Base-by-base conservation (phyloP, 2,797 vertebrate species). In the Paguma larvata region DNA sequence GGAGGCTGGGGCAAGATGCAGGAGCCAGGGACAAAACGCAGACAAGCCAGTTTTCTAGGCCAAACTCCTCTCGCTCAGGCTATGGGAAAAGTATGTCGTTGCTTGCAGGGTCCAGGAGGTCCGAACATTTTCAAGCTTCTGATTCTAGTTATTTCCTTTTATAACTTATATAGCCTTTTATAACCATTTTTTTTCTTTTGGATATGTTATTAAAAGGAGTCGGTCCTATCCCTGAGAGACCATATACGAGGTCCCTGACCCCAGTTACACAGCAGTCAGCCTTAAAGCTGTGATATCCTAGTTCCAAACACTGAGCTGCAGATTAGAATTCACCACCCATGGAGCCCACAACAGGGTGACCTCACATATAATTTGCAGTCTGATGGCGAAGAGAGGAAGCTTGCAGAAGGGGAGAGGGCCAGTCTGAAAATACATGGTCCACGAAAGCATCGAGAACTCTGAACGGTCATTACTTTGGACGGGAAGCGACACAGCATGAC, bases 71-170 rank as follows among this genome's bases (percentile, higher is more conserved):
- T 94, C 18, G 59, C 56, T 77, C 9, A 19, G 65, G 62, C 84
- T 63, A 32, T 15, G 38, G 70, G 77, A 68, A 91, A 95, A 92
- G 8, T 30, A 32, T 44, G 51, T 16, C 25, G 0, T 48, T 48
- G 19, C 75, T 95, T 93, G 82, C 63, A 94, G 78, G 53, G 41
- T 77, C 38, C 41, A 27, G 25, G 51, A 87, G 18, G 23, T 82
- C 65, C 84, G 25, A 94, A 67, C 32, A 68, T 80, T 91, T 85
- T 85, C 51, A 63, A 67, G 70, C 56, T 89, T 85, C 86, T 73
- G n/a, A 56, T 68, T 78, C 27, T 32, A 48, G 82, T 85, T 25
- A 68, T 82, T 89, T 94, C 30, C 34, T 85, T 41, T 83, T 51
- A 46, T 14, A 96, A 65, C 11, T 23, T 59, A 59, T 59, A 59